A percentile compares a stretch with the other conserved stretches of the same genome.
phyloP scores from a whole-genome alignment of 2,113 vertebrate species.

The Dissostichus mawsoni region DNA sequence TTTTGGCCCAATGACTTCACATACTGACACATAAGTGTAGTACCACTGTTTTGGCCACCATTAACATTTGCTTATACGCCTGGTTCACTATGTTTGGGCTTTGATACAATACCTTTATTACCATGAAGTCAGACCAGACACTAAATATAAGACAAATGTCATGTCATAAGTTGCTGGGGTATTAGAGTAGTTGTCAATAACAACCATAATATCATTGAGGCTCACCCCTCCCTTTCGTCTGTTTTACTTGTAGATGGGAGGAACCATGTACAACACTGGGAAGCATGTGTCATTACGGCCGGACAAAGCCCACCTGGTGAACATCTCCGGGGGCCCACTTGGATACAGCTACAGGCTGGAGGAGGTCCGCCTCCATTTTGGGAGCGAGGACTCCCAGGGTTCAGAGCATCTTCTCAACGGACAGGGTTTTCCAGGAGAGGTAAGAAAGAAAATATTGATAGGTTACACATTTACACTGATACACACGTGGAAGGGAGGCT shows the following conservation, averaged over 20 bases:
- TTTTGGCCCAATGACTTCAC: no score
- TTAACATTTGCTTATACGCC: no score
- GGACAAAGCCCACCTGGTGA: conserved; percentile 95
- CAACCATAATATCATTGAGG: not conserved
- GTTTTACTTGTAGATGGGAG: conserved; percentile 85
- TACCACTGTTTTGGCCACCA: no score
- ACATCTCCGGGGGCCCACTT: conserved; percentile 94
- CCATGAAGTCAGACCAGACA: not conserved
- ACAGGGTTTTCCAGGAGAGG: conserved; percentile 96
- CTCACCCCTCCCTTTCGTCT: not conserved
- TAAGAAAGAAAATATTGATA: not conserved
- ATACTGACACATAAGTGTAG: no score
- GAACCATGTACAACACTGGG: conserved; percentile 97
- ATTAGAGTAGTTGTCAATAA: not conserved
- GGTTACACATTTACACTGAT: not conserved
- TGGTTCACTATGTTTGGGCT: no score
- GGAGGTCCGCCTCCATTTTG: conserved; percentile 94
- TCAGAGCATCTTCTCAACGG: conserved; percentile 96
- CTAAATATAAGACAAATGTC: not conserved
- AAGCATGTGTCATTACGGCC: conserved; percentile 92
- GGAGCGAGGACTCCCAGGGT: conserved; percentile 92
- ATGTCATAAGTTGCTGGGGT: not conserved
- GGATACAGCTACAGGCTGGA: conserved; percentile 94
- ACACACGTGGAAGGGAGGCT: not conserved
- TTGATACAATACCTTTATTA: no score